Evolutionary conservation across 2,113 vertebrate genomes (phyloP).

Genomic region (Prochilodus magdalenae): DNA sequence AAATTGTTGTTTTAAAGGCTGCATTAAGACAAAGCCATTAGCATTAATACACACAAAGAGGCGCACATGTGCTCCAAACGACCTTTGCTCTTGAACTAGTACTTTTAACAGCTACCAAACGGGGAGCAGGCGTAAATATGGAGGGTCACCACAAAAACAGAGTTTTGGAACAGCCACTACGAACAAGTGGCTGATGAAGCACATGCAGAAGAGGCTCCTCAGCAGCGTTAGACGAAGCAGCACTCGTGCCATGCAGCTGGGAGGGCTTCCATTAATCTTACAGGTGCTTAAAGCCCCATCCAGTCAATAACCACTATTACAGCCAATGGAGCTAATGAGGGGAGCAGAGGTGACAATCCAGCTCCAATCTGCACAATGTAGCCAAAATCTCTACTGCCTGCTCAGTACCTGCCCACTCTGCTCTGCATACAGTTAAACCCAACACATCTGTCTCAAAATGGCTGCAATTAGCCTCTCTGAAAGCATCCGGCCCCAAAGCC

Average conservation of each 20-base stretch:
- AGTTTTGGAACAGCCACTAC: constrained; percentile 15
- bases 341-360: constrained; percentile 48
- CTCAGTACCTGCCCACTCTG: constrained; percentile 37
- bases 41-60: neutral
- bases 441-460: constrained; percentile 37
- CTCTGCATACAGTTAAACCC: constrained; percentile 38
- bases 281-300: constrained; percentile 54
- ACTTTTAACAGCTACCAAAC: constrained; percentile 30
- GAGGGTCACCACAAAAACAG: constrained; percentile 34
- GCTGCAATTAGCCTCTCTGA: constrained; percentile 43
- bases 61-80: neutral
- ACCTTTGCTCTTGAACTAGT: constrained; percentile 29
- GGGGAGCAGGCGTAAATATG: constrained; percentile 19
- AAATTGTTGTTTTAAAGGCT: constrained; percentile 4
- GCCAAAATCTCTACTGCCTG: constrained; percentile 4
- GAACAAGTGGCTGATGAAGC: constrained; percentile 48
- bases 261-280: constrained; percentile 52
- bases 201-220: constrained; percentile 41
- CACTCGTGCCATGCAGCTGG: constrained; percentile 37
- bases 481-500: constrained; percentile 2
- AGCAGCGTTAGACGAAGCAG: constrained; percentile 6
- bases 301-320: constrained; percentile 56
- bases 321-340: constrained; percentile 54
- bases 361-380: constrained; percentile 28
- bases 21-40: constrained; percentile 15